phyloP scores from a whole-genome alignment of 2,888 invertebrate species.

The Operophtera brumata region DNA sequence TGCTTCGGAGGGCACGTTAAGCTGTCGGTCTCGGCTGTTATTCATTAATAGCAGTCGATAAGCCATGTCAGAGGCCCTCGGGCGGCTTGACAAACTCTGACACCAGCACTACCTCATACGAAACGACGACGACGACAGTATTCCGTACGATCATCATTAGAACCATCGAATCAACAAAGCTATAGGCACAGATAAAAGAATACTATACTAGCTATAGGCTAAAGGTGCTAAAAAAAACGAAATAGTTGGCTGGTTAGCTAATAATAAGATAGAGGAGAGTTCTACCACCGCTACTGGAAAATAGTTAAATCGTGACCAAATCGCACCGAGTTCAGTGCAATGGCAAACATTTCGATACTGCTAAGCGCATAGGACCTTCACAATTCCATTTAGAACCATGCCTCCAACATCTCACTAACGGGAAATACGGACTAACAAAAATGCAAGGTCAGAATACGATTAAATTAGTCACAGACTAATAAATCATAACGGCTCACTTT shows the following conservation, averaged over 20 bases:
- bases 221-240: no score
- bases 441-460: conserved; percentile 21
- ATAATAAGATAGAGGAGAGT: neutral
- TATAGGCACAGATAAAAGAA: no score
- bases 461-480: conserved; percentile 27
- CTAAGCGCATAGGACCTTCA: conserved; percentile 3
- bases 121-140: no score
- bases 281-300: neutral
- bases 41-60: no score
- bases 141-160: neutral
- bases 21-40: no score
- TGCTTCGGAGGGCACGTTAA: no score
- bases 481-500: conserved; percentile 22
- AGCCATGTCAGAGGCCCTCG: no score
- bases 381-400: neutral
- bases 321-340: neutral
- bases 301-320: neutral
- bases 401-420: conserved; percentile 7
- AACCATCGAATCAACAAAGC: neutral
- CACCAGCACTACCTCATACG: no score
- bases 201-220: no score
- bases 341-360: neutral
- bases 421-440: conserved; percentile 14
- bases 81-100: no score
- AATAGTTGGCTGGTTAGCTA: no score